Evolutionary conservation across 2,888 invertebrate species (phyloP), one percentile per base, ranked within the genome.

Genomic region (Xylota sylvarum): DNA sequence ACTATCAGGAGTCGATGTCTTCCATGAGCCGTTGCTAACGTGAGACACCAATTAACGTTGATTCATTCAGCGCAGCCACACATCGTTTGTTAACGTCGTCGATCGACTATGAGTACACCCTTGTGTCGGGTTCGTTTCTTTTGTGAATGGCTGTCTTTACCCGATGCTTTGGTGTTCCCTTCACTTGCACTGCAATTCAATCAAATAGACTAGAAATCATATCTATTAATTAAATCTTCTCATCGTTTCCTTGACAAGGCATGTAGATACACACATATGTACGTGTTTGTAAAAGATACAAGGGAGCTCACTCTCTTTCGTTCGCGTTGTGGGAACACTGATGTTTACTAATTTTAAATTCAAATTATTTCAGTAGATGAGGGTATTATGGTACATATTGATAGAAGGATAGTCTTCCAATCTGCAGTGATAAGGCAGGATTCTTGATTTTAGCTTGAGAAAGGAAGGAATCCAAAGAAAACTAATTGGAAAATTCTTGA

Each of bases 21-120:
- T 6, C 0, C 14, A 23, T 55, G 40, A 30, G 37, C 46, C 46
- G 58, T 35, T 32, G 62, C 35, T 40, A 52, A 77, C 67, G 72
- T 78, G 72, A 55, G 65, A 73, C 55, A 60, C 60, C 78, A 78
- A 83, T 83, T 78, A 73, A 48, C 56, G 52, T 72, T 65, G 58
- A 83, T 67, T 83, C 78, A 55, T 83, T 58, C 72, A 30, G 43
- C 52, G 40, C 60, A 77, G 65, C 65, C 72, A 67, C 77, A 77
- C 70, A 58, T 72, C 64, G 70, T 64, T 50, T 70, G 56, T 35
- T 58, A 69, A 32, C 56, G 43, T 43, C 43, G 40, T 7, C 37
- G 4, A 30, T 43, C 56, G 65, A 70, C 46, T 37, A 14, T 65
- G 62, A 37, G 37, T 32, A 37, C 4, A 32, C 30, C 35, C 19